These are phyloP conservation scores for Cataglyphis cursor DNA, from an alignment of 2,888 invertebrate genomes.

Conservation along the genomic window DNA sequence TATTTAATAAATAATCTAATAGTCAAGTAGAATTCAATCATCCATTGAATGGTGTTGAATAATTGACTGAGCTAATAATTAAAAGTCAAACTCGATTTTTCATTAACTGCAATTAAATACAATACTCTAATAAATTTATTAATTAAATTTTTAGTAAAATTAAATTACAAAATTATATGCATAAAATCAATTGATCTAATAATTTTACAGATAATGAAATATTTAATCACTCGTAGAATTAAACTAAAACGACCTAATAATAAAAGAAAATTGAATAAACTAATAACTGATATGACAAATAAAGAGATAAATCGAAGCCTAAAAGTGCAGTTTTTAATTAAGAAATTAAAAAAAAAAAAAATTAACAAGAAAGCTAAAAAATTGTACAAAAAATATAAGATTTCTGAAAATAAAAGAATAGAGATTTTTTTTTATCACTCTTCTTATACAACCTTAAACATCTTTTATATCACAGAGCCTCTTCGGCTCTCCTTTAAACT, in stretches of 20 bases:
- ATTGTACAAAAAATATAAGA: not conserved
- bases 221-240: not conserved
- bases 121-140: not conserved
- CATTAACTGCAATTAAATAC: not conserved
- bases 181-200: not conserved
- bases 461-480: not conserved
- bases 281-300: not conserved
- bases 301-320: not conserved
- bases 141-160: not conserved
- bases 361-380: not conserved
- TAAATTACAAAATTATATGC: not conserved
- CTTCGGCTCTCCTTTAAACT: constrained; percentile 16
- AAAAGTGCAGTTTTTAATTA: not conserved
- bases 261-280: not conserved
- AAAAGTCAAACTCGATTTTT: not conserved
- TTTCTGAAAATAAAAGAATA: not conserved
- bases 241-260: not conserved
- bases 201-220: not conserved
- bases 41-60: not conserved
- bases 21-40: not conserved
- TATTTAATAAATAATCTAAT: not conserved
- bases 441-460: not conserved
- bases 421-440: not conserved
- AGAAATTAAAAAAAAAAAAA: not conserved
- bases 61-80: not conserved